Evolutionary conservation across 2,113 vertebrate species (phyloP).

Genomic region (Benitochromis conjunctus): DNA sequence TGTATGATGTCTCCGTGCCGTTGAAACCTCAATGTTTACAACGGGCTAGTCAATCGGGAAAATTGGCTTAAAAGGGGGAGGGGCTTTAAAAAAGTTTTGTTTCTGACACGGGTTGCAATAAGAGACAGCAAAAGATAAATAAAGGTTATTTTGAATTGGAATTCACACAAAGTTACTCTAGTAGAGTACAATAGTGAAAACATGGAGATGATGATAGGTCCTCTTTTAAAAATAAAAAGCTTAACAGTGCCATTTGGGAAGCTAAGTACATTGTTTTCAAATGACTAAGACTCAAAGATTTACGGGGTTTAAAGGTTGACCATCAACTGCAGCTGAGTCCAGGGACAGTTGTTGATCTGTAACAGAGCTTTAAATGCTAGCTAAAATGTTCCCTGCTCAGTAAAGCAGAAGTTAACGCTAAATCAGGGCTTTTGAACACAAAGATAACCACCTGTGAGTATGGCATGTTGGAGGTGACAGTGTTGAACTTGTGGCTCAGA

Average conservation of each 20-base stretch:
- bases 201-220: neutral
- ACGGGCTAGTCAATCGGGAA: fast-evolving
- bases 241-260: neutral
- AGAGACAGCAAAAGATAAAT: neutral
- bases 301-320: neutral
- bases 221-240: neutral
- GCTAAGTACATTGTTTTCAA: neutral
- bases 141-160: neutral
- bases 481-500: slow-evolving; percentile 85
- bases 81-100: neutral
- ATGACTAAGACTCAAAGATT: neutral
- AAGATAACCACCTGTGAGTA: slow-evolving; percentile 80
- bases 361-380: neutral
- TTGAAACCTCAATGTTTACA: neutral
- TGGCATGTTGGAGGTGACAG: slow-evolving; percentile 83
- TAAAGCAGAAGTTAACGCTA: neutral
- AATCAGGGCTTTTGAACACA: neutral
- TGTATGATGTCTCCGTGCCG: neutral
- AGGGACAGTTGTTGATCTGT: neutral
- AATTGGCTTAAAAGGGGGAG: neutral
- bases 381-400: neutral
- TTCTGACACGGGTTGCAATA: neutral
- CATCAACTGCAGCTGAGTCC: neutral
- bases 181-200: neutral
- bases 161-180: neutral